Conservation (phyloP, 2,888 invertebrate species). For the Pimpla rufipes region DNA sequence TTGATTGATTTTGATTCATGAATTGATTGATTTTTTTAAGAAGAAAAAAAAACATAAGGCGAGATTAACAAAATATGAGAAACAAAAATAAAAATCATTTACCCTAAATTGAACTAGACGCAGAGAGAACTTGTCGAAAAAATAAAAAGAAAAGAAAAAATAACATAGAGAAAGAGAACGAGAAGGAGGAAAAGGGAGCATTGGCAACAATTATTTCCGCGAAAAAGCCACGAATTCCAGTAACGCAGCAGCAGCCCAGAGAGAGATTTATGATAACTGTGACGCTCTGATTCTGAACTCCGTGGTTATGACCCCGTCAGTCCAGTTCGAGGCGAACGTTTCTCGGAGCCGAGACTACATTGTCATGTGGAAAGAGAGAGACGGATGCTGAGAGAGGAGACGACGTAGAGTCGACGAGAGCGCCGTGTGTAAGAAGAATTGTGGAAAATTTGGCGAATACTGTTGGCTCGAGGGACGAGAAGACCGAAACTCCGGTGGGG, state of each 20-base stretch:
- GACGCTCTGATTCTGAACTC: constrained; percentile 5
- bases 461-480: constrained; percentile 51
- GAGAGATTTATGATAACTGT: constrained; percentile 28
- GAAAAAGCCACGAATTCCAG: constrained; percentile 17
- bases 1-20: too few species aligned
- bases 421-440: constrained; percentile 32
- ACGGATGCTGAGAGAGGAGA: constrained; percentile 15
- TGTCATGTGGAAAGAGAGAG: constrained; percentile 18
- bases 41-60: too few species aligned
- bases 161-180: not conserved
- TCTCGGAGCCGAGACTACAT: constrained; percentile 6
- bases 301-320: constrained; percentile 20
- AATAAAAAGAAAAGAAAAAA: not conserved
- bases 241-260: constrained; percentile 3
- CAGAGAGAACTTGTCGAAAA: too few species aligned
- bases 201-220: constrained; percentile 38
- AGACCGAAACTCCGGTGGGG: constrained; percentile 23
- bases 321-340: constrained; percentile 29
- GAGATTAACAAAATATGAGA: too few species aligned
- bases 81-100: too few species aligned
- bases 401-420: constrained; percentile 33
- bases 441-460: constrained; percentile 60
- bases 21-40: too few species aligned
- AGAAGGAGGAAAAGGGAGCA: not conserved
- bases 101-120: too few species aligned